A percentile compares a stretch with the other conserved stretches of the same genome.
Conservation (phyloP, 2,888 invertebrate genomes). For the Anthophora plumipes region DNA sequence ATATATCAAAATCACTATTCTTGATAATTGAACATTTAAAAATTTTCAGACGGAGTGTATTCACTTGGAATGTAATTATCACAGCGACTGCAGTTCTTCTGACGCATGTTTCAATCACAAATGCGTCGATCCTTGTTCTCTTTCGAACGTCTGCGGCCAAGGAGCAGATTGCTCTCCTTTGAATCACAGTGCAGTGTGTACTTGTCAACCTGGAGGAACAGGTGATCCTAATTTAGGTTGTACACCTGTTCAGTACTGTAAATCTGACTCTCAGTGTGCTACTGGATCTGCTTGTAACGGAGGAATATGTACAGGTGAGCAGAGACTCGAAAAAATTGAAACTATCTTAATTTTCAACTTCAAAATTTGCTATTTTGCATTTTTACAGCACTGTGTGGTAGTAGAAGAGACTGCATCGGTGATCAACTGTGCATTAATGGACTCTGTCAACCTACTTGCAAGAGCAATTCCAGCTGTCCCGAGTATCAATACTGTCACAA, state of each 20-base stretch:
- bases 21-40: neutral
- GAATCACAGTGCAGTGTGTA: constrained; percentile 93
- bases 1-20: no score
- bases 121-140: constrained; percentile 92
- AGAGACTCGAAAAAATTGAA: constrained; percentile 52
- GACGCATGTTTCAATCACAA: constrained; percentile 92
- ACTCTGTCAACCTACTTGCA: constrained; percentile 94
- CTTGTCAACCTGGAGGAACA: constrained; percentile 93
- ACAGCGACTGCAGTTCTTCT: constrained; percentile 89
- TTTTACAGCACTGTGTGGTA: constrained; percentile 89
- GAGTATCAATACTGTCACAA: constrained; percentile 94
- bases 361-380: neutral
- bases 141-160: constrained; percentile 93
- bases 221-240: constrained; percentile 95
- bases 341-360: neutral
- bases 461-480: constrained; percentile 92
- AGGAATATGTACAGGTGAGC: constrained; percentile 91
- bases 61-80: constrained; percentile 91
- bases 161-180: constrained; percentile 91
- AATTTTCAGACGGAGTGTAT: constrained; percentile 87
- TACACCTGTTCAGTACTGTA: constrained; percentile 93
- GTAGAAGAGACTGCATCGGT: constrained; percentile 92
- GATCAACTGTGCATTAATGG: constrained; percentile 94
- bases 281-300: constrained; percentile 93
- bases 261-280: constrained; percentile 92